Percentiles rank a stretch among this genome's conserved stretches.
Evolutionary conservation across 2,113 vertebrate genomes (phyloP).

Genomic region (Sciurus niger): DNA sequence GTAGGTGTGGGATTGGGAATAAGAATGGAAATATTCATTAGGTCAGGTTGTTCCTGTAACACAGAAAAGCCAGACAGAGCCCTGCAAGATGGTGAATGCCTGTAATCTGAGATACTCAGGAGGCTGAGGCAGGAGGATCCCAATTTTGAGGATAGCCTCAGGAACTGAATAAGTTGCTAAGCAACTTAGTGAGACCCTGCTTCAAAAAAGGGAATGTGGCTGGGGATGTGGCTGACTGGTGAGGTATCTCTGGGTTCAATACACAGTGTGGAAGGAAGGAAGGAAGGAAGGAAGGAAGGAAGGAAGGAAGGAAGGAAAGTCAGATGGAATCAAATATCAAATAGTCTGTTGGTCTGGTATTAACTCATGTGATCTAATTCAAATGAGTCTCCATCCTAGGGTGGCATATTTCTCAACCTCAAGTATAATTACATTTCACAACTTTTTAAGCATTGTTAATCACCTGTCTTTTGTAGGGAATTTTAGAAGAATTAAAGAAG

Average conservation of each 20-base stretch:
- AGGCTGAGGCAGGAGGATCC: too few relatives aligned
- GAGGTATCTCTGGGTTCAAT: too few relatives aligned
- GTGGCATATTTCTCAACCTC: neutral
- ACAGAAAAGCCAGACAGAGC: too few relatives aligned
- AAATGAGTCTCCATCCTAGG: neutral
- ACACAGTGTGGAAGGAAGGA: too few relatives aligned
- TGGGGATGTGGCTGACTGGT: too few relatives aligned
- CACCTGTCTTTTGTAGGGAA: slow-evolving; percentile 28
- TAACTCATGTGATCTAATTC: neutral
- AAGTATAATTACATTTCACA: slow-evolving; percentile 18
- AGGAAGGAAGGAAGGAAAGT: neutral
- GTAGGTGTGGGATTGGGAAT: slow-evolving; percentile 11
- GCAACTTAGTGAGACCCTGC: too few relatives aligned
- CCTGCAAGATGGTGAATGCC: too few relatives aligned
- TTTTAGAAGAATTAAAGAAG: slow-evolving; percentile 38
- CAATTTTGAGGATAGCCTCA: too few relatives aligned
- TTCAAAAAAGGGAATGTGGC: too few relatives aligned
- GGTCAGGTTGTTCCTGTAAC: neutral
- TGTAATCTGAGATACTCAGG: too few relatives aligned
- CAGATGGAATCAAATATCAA: neutral
- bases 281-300: too few relatives aligned
- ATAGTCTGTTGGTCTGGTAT: neutral
- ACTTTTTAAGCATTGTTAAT: slow-evolving; percentile 35
- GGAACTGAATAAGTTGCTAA: too few relatives aligned
- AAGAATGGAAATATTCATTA: neutral